These are phyloP conservation scores for Notothenia rossii DNA, from an alignment of 2,113 vertebrate species.

Conservation along the genomic window DNA sequence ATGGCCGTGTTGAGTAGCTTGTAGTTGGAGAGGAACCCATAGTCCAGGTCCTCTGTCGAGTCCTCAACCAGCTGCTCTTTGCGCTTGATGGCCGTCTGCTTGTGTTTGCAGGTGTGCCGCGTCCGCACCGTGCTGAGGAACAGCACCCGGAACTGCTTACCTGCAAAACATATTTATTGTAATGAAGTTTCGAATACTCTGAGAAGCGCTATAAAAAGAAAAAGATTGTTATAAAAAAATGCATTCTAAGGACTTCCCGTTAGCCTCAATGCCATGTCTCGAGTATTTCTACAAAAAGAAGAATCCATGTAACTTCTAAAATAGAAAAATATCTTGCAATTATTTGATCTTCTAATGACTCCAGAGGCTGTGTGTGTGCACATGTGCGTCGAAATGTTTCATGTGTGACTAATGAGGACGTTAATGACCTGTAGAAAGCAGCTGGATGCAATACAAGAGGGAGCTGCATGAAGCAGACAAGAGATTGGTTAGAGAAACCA, in stretches of 20 bases:
- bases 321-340: not conserved
- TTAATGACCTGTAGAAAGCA: constrained; percentile 51
- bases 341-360: not conserved
- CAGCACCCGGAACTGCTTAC: constrained; percentile 97
- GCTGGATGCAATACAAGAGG: constrained; percentile 34
- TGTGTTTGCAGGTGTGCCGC: constrained; percentile 98
- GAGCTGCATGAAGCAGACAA: constrained; percentile 11
- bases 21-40: constrained; percentile 98
- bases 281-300: not conserved
- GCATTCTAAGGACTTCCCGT: not conserved
- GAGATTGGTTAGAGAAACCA: not conserved
- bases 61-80: constrained; percentile 98
- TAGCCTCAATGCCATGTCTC: not conserved
- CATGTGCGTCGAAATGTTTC: not conserved
- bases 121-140: constrained; percentile 99
- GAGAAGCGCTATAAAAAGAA: not conserved
- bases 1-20: constrained; percentile 99
- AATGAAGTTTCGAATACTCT: not conserved
- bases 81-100: constrained; percentile 97
- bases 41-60: constrained; percentile 98
- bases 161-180: constrained; percentile 70
- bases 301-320: not conserved
- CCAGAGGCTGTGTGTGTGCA: not conserved
- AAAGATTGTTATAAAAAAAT: not conserved
- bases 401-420: constrained; percentile 49